Percentiles rank a stretch among this genome's conserved stretches.
Evolutionary conservation across 1,140 invertebrate species (phyloP).

Genomic region (Heliconius hewitsoni): DNA sequence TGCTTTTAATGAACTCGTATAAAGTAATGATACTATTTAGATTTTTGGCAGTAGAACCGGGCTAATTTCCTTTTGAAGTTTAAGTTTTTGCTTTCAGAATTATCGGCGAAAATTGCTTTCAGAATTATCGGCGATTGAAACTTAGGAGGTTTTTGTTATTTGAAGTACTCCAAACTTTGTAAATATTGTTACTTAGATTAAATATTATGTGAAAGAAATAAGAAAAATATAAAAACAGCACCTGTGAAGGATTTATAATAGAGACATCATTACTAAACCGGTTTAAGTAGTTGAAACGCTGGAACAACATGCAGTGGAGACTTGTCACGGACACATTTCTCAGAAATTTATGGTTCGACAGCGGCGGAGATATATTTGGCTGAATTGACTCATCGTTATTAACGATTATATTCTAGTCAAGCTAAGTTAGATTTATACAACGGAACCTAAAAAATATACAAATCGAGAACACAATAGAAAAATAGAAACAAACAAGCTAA

Average conservation of each 20-base stretch:
- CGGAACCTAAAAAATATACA: too few species aligned
- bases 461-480: neutral
- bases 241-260: slow-evolving; percentile 71
- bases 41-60: slow-evolving; percentile 46
- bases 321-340: slow-evolving; percentile 38
- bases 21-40: slow-evolving; percentile 51
- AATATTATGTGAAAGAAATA: neutral
- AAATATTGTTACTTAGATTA: too few species aligned
- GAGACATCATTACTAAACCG: slow-evolving; percentile 76
- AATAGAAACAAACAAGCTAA: neutral
- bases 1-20: slow-evolving; percentile 71
- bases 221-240: neutral
- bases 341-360: slow-evolving; percentile 31
- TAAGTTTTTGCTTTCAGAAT: slow-evolving; percentile 40
- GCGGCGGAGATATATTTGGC: neutral
- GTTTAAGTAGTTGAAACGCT: slow-evolving; percentile 55
- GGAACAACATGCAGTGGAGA: slow-evolving; percentile 44
- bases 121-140: slow-evolving; percentile 29
- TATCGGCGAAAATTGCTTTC: slow-evolving; percentile 23
- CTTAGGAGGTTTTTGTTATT: neutral
- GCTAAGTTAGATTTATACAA: neutral
- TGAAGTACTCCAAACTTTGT: too few species aligned
- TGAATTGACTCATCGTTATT: neutral
- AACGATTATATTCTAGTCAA: neutral
- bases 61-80: slow-evolving; percentile 47